These are phyloP conservation scores for Gambusia affinis DNA, from an alignment of 2,113 vertebrate genomes.

Conservation along the genomic window DNA sequence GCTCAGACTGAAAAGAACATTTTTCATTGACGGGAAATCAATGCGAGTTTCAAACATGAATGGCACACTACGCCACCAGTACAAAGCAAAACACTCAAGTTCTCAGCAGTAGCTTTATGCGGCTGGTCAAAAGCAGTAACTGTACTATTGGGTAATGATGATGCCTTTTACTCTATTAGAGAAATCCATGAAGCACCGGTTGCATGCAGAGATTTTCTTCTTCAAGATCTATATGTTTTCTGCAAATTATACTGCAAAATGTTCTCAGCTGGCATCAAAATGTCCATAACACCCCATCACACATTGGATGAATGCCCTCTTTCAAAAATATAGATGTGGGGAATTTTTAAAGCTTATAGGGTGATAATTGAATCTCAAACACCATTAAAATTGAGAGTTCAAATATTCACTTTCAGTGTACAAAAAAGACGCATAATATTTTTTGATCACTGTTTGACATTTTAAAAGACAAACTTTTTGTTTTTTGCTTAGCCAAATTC, in stretches of 20 bases:
- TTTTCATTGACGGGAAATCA: conserved; percentile 50
- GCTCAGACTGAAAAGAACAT: conserved; percentile 19
- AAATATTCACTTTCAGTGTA: no score
- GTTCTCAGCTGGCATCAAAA: background rate
- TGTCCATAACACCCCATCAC: background rate
- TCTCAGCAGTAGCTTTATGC: conserved; percentile 50
- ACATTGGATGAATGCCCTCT: background rate
- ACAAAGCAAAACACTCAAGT: conserved; percentile 59
- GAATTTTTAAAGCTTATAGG: conserved; percentile 1
- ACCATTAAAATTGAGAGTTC: conserved; percentile 3
- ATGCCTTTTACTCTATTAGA: conserved; percentile 41
- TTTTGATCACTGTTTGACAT: no score
- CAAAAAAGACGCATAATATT: no score
- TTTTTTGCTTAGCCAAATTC: no score
- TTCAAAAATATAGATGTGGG: conserved; percentile 19
- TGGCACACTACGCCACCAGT: conserved; percentile 47
- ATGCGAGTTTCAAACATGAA: conserved; percentile 58
- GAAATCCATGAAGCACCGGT: conserved; percentile 32
- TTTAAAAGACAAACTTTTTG: no score
- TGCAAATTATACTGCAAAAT: conserved; percentile 23
- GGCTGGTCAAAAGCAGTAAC: conserved; percentile 26
- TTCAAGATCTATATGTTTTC: conserved; percentile 21
- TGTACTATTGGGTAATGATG: conserved; percentile 43
- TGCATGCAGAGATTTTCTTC: conserved; percentile 17
- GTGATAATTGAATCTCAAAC: conserved; percentile 15